Evolutionary conservation across 2,888 invertebrate genomes (phyloP).

Genomic region (Cryptocephalus primarius): DNA sequence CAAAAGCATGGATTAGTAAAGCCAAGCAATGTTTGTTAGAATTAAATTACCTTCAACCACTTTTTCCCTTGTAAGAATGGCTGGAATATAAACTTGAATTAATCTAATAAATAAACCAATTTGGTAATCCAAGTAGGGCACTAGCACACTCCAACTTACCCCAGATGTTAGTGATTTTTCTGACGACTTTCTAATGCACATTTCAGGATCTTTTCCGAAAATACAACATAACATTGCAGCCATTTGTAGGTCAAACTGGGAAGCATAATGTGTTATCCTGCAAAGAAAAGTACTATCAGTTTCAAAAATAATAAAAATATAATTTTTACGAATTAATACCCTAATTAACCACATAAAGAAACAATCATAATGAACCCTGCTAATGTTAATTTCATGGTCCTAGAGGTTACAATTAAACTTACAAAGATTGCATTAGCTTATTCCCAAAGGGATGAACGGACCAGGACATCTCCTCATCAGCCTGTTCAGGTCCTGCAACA

Average conservation of each 20-base stretch:
- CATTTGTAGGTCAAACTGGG: conserved; percentile 79
- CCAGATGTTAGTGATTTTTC: conserved; percentile 20
- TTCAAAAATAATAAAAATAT: too few relatives aligned
- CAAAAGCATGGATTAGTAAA: too few relatives aligned
- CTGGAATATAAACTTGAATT: neutral
- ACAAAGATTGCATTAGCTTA: conserved; percentile 76
- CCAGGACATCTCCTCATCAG: conserved; percentile 65
- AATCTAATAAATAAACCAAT: neutral
- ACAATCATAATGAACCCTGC: too few relatives aligned
- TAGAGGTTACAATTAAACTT: conserved; percentile 37
- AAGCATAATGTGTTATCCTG: conserved; percentile 73
- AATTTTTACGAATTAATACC: too few relatives aligned
- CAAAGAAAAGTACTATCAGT: conserved; percentile 21
- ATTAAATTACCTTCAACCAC: conserved; percentile 48
- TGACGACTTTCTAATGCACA: conserved; percentile 19
- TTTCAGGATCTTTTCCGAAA: conserved; percentile 50
- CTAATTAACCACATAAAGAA: too few relatives aligned
- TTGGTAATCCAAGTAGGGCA: conserved; percentile 1
- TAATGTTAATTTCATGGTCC: too few relatives aligned
- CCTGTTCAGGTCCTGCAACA: conserved; percentile 39
- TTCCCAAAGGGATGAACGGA: conserved; percentile 78
- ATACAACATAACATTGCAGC: conserved; percentile 88
- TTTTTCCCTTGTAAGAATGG: conserved; percentile 42
- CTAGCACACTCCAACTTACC: conserved; percentile 17
- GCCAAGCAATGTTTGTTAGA: neutral